These are phyloP conservation scores for Drosophila monieri DNA, from an alignment of 2,888 invertebrate species.

Conservation along the genomic window DNA sequence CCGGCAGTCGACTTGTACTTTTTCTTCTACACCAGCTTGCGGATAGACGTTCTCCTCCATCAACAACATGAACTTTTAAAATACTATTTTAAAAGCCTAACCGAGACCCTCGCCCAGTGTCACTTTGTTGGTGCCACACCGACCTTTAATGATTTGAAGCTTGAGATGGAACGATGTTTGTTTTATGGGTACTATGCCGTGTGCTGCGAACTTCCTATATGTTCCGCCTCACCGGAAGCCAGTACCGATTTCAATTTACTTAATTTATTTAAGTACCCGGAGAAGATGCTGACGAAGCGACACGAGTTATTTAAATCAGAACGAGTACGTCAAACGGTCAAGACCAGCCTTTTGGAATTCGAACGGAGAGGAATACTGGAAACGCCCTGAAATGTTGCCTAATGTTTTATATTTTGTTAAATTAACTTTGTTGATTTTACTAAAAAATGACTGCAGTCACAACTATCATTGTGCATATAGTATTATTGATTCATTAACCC, in stretches of 20 bases:
- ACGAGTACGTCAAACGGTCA: slow-evolving; percentile 64
- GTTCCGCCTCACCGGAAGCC: slow-evolving; percentile 62
- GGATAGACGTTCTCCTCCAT: slow-evolving; percentile 68
- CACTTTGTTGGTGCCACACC: slow-evolving; percentile 52
- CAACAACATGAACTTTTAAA: slow-evolving; percentile 65
- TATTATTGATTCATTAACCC: slow-evolving; percentile 17
- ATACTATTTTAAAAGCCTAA: slow-evolving; percentile 67
- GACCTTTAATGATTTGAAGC: slow-evolving; percentile 52
- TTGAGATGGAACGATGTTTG: slow-evolving; percentile 69
- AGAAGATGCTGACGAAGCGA: slow-evolving; percentile 59
- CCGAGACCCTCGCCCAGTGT: slow-evolving; percentile 52
- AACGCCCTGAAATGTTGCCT: slow-evolving; percentile 7
- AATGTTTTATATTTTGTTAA: background rate
- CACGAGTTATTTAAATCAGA: slow-evolving; percentile 64
- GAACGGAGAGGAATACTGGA: slow-evolving; percentile 73
- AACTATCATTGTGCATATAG: background rate
- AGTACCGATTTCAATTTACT: slow-evolving; percentile 59
- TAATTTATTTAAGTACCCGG: slow-evolving; percentile 53
- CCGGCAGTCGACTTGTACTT: slow-evolving; percentile 82
- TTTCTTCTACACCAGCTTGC: slow-evolving; percentile 79
- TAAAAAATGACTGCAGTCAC: background rate
- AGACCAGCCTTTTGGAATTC: slow-evolving; percentile 66
- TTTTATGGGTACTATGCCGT: slow-evolving; percentile 73
- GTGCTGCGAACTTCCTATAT: slow-evolving; percentile 72
- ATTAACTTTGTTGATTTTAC: background rate